Percentiles rank a stretch among this genome's conserved stretches.
These are phyloP conservation scores for Apomyelois bistriatella DNA, from an alignment of 2,888 invertebrate species.

Conservation along the genomic window DNA sequence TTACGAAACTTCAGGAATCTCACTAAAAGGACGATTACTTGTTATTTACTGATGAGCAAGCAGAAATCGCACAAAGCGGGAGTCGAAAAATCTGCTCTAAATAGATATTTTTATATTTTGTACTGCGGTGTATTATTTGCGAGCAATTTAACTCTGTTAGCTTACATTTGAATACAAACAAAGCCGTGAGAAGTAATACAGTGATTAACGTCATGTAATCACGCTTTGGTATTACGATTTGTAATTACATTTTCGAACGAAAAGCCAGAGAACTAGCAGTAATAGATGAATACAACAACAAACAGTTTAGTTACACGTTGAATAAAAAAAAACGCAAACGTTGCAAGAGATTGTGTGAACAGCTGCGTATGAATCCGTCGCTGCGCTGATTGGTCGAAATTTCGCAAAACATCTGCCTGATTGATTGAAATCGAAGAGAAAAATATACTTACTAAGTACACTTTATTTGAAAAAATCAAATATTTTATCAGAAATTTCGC, in stretches of 20 bases:
- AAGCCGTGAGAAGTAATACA: not conserved
- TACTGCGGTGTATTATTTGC: too few relatives aligned
- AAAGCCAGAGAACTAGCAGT: not conserved
- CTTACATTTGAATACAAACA: too few relatives aligned
- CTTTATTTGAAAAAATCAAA: constrained; percentile 8
- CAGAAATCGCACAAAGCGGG: not conserved
- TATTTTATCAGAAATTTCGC: constrained; percentile 13
- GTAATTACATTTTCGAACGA: too few relatives aligned
- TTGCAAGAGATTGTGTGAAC: constrained; percentile 13
- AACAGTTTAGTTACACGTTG: too few relatives aligned
- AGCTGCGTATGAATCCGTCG: constrained; percentile 21
- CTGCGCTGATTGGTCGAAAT: constrained; percentile 19
- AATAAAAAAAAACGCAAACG: not conserved
- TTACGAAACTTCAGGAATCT: not conserved
- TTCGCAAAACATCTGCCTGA: constrained; percentile 25
- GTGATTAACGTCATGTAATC: not conserved
- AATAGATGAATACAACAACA: not conserved
- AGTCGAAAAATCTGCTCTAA: too few relatives aligned
- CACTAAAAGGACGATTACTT: not conserved
- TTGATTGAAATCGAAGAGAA: constrained; percentile 15
- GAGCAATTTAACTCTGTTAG: too few relatives aligned
- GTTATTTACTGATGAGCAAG: not conserved
- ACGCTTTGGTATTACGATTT: not conserved
- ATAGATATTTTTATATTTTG: too few relatives aligned
- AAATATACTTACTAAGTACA: not conserved